These are phyloP conservation scores for Sarcophaga peregrina DNA, from an alignment of 1,140 invertebrate genomes.

Conservation along the genomic window DNA sequence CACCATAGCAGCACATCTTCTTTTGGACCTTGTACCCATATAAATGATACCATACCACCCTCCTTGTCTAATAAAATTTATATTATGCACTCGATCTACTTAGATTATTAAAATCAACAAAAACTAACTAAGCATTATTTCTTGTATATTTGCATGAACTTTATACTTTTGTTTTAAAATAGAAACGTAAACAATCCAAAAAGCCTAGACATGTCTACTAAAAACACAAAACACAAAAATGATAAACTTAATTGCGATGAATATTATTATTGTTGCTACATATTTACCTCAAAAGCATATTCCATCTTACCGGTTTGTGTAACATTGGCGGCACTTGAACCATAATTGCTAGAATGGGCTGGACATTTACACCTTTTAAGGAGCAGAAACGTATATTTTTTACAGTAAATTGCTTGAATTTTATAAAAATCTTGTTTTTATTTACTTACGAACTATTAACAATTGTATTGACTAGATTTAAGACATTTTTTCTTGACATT, in stretches of 20 bases:
- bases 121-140: no score
- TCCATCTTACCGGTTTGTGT: conserved; percentile 57
- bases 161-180: not conserved
- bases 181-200: not conserved
- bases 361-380: conserved; percentile 60
- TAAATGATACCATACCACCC: not conserved
- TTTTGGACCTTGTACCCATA: not conserved
- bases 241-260: not conserved
- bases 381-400: not conserved
- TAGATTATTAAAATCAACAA: no score
- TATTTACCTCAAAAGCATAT: conserved; percentile 68
- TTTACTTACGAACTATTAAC: conserved; percentile 56
- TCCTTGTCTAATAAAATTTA: not conserved
- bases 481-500: conserved; percentile 62
- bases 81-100: not conserved
- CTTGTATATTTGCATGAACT: not conserved
- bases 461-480: conserved; percentile 59
- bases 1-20: not conserved
- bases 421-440: not conserved
- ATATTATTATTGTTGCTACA: not conserved
- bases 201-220: not conserved
- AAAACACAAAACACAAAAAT: not conserved
- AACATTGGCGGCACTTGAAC: conserved; percentile 48
- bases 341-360: conserved; percentile 56
- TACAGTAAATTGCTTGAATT: not conserved